Base-by-base conservation (phyloP, 1,140 invertebrate genomes). In the Acromyrmex heyeri region DNA sequence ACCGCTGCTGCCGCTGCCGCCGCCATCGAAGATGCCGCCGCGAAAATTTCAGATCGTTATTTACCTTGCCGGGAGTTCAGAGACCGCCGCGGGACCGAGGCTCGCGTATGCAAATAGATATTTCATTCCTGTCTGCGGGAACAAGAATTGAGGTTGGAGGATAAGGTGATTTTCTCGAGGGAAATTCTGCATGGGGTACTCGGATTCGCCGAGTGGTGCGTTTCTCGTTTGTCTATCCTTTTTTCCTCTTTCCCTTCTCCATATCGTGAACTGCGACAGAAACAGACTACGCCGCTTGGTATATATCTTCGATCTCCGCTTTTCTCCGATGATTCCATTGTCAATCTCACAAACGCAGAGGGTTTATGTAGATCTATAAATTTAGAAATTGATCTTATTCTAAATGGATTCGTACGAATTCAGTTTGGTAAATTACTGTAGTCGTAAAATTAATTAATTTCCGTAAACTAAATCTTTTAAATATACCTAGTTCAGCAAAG, bases 91-190 rank as follows among this genome's bases (percentile, higher is more conserved):
- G 72, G 70, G 70, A 87, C 87, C 82, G 64, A 27, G 50, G 65
- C 83, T 85, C 90, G 79, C 79, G 77, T 91, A 89, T 91, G 90
- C 90, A 91, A 91, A 91, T 91, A 91, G 90, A 91, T 91, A 91
- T 91, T 91, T 91, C 90, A 91, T 89, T 91, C 83, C 78, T 90
- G 90, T 91, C 90, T 89, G 77, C 88, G 57, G 88, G 86, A 91
- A 87, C 90, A 81, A 85, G 83, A 64, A 90, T 91, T 61, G 82
- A 86, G 65, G 87, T 86, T 79, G 87, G 81, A 85, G 90, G 81
- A 87, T 87, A 90, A 91, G 88, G 83, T 90, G 90, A 91, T 89
- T 91, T 91, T 91, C 90, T 91, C 90, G 21, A 53, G 90, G 90
- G 90, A 91, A 91, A 91, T 91, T 90, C 90, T 78, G 75, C 85